A percentile compares a stretch with the other conserved stretches of the same genome.
These are phyloP conservation scores for Xenus cinereus DNA, from an alignment of 2,113 vertebrate species.

Conservation along the genomic window DNA sequence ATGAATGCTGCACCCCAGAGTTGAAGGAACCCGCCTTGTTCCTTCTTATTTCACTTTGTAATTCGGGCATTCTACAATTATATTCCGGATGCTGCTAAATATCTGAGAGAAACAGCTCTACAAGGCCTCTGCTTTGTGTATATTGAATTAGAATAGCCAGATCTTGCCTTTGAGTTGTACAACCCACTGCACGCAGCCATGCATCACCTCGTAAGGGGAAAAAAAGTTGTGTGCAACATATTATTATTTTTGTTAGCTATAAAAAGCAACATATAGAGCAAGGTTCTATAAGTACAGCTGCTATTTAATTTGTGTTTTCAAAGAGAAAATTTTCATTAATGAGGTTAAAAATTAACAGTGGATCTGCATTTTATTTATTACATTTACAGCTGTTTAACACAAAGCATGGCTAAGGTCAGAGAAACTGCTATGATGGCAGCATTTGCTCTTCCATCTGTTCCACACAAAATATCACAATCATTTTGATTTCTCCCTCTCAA, in stretches of 20 bases:
- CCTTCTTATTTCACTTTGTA: neutral
- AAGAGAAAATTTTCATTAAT: neutral
- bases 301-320: neutral
- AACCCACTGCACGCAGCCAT: neutral
- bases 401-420: neutral
- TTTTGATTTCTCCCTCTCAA: neutral
- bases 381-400: neutral
- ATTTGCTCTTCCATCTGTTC: neutral
- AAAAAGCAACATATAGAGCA: neutral
- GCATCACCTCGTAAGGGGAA: neutral
- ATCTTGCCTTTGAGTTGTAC: neutral
- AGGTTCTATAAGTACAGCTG: neutral
- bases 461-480: neutral
- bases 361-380: neutral
- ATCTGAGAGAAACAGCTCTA: neutral
- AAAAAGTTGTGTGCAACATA: neutral
- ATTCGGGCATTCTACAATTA: neutral
- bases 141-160: neutral
- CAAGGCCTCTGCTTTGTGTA: neutral
- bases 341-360: neutral
- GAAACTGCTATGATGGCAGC: neutral
- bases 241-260: neutral
- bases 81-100: neutral
- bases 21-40: neutral
- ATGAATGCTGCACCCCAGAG: fast-evolving